Base-by-base conservation (phyloP, 2,888 invertebrate species). In the Timandra comae region DNA sequence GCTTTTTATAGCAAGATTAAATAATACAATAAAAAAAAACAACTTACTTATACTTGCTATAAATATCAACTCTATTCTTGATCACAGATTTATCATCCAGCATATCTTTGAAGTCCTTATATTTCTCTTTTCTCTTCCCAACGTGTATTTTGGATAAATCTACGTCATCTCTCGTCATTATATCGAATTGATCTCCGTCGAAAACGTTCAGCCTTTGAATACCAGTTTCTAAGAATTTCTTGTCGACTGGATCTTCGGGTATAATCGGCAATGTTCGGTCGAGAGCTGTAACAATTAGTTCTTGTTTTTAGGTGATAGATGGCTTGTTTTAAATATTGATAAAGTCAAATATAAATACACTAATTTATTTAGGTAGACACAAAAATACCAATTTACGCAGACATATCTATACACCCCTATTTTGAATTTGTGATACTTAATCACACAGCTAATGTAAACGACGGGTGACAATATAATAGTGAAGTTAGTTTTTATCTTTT, bases 111-210 rank as follows among this genome's bases (percentile, higher is more conserved):
- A 91, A 61, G 54, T 91, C 75, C 76, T 64, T 87, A 63, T 85
- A 90, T 61, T 71, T 88, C n/a, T 88, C 87, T 60, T 89, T 90
- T 35, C 87, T 88, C 53, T 91, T 90, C 16, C 91, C 91, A 1
- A 69, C 55, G 50, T 86, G 84, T n/a, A 86, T 73, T 35, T 63
- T 65, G 3, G 54, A 50, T 1, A 80, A 38, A 46, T 85, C 85
- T 1, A 92, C 86, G 46, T 87, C 79, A 29, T 90, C 88, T 8
- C 87, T 59, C 35, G 88, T 89, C 88, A 93, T 92, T 1, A 94
- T 86, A 63, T 94, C 93, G 69, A 93, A 93, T 60, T 92, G 88
- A 62, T 94, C 93, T 76, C 90, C 90, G 55, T 94, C 93, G 62
- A 88, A 93, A 7, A 94, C 85, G 68, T 93, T 93, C 27, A 88